Evolutionary conservation across 2,797 vertebrate genomes (phyloP).

Genomic region (Naso thynnoides): DNA sequence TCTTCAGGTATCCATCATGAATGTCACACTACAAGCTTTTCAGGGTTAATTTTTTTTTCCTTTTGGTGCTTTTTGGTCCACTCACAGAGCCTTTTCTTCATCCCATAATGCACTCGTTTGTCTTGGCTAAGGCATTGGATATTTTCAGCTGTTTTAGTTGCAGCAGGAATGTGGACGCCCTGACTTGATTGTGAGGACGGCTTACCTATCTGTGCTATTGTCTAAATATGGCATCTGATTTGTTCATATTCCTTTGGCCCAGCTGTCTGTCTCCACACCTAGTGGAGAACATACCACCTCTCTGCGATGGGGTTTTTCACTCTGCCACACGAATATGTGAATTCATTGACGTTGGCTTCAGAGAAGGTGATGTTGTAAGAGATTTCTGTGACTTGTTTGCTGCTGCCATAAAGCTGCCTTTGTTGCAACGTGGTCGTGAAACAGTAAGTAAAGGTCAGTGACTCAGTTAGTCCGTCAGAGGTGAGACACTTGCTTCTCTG

Average conservation of each 20-base stretch:
- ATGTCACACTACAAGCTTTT: constrained; percentile 25
- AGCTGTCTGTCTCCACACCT: constrained; percentile 41
- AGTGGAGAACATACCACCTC: constrained; percentile 39
- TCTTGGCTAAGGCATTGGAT: constrained; percentile 52
- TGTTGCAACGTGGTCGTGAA: neutral
- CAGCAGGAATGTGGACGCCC: constrained; percentile 59
- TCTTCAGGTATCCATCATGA: constrained; percentile 28
- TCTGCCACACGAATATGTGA: constrained; percentile 4
- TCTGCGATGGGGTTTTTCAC: constrained; percentile 34
- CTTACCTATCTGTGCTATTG: constrained; percentile 49
- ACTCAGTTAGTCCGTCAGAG: constrained; percentile 26
- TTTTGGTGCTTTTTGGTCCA: constrained; percentile 2
- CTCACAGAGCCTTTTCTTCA: constrained; percentile 4
- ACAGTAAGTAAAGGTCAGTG: constrained; percentile 6
- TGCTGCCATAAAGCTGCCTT: neutral
- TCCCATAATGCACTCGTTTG: constrained; percentile 42
- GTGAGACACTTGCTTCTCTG: constrained; percentile 11
- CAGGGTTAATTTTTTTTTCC: neutral
- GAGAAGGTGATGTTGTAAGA: constrained; percentile 33
- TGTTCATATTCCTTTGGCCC: constrained; percentile 30
- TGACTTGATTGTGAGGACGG: constrained; percentile 11
- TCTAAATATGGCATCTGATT: constrained; percentile 67
- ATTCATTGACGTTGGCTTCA: constrained; percentile 12
- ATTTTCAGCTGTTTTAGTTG: constrained; percentile 46
- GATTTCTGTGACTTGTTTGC: constrained; percentile 25